Base-by-base conservation (phyloP, 2,888 invertebrate genomes). In the Cheilosia grossa region DNA sequence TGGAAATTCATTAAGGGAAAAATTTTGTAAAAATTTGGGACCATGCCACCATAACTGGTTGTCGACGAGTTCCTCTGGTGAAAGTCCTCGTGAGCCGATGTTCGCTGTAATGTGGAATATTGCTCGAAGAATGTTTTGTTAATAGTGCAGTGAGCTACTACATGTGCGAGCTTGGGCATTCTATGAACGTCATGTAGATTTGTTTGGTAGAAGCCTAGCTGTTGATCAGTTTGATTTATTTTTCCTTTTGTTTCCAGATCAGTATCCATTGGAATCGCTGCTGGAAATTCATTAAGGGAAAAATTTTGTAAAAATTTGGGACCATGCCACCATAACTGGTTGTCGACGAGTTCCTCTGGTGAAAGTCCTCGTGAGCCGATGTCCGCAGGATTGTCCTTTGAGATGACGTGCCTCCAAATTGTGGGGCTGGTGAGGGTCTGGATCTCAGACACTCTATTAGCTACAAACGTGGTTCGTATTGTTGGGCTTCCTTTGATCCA, bases 11-110 rank as follows among this genome's bases (percentile, higher is more conserved):
- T 15, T n/a, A 10, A 47, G 0, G 5, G 47, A 0, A 7, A 47
- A 9, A 47, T 17, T 47, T 47, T 21, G 4, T 5, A 51, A 15
- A 5, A 21, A 21, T 0, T 21, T 51, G 51, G 51, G 51, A 21
- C 51, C 13, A 51, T 19, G 4, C 24, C 15, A 51, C 21, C 10
- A 51, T 24, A 51, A 21, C 10, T 51, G 10, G 5, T 21, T 21
- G 51, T 21, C 13, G 10, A 49, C 4, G 10, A 49, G 21, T 10
- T 49, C 49, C 21, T 49, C 21, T 2, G 51, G 51, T 24, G 13
- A 24, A 49, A 49, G 49, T 21, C 49, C 49, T 49, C 49, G 49
- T 49, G 21, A 49, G 4, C 21, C 21, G 19, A 49, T n/a, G n/a
- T 30, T 30, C 30, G 30, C 30, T 9, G 0, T 30, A 30, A 2